These are phyloP conservation scores for Lutjanus erythropterus DNA, from an alignment of 2,113 vertebrate species.

Conservation along the genomic window DNA sequence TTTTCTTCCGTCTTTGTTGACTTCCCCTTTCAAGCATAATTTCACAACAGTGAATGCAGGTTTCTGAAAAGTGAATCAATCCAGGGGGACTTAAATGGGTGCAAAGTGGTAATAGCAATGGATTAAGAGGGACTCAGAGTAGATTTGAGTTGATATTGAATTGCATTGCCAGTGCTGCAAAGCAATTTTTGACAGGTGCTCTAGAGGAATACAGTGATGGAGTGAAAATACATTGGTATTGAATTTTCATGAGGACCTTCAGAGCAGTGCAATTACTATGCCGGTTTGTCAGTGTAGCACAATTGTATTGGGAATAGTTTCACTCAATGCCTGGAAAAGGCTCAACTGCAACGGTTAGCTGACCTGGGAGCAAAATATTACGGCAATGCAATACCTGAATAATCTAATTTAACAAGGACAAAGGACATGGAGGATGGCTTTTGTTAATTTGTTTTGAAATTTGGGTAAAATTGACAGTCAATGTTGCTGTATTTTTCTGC, in stretches of 20 bases:
- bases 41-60: constrained; percentile 12
- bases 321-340: constrained; percentile 1
- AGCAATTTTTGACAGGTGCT: constrained; percentile 70
- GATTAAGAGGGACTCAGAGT: constrained; percentile 57
- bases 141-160: constrained; percentile 68
- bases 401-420: neutral
- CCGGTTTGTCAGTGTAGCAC: constrained; percentile 43
- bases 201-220: constrained; percentile 57
- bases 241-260: constrained; percentile 69
- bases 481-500: no score
- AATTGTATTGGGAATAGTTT: constrained; percentile 46
- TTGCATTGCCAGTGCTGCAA: constrained; percentile 41
- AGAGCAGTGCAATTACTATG: constrained; percentile 63
- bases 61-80: constrained; percentile 47
- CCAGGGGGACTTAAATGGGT: constrained; percentile 34
- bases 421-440: neutral
- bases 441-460: neutral
- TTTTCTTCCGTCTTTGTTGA: constrained; percentile 3
- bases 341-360: constrained; percentile 12
- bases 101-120: constrained; percentile 57
- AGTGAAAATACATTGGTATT: constrained; percentile 65
- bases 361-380: constrained; percentile 2
- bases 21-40: constrained; percentile 1
- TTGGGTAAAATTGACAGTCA: neutral
- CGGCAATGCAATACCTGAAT: neutral